phyloP scores from a whole-genome alignment of 2,888 invertebrate genomes.

The Lepidocyrtoides sp. region DNA sequence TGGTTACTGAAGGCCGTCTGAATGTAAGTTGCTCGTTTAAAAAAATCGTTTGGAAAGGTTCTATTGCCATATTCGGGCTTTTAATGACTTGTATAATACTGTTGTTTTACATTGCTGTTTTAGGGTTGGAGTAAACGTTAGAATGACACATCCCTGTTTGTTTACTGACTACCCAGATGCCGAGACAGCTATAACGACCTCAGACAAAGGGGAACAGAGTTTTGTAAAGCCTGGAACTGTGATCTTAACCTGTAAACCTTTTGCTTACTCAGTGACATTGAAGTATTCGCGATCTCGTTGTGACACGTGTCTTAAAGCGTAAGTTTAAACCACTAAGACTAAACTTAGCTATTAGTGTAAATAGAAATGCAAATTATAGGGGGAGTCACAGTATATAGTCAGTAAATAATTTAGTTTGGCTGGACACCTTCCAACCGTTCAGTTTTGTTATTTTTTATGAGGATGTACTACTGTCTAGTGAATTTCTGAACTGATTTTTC shows the following conservation, averaged over 20 bases:
- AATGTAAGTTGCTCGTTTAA: too few species aligned
- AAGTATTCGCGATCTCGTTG: conserved; percentile 91
- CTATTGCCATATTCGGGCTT: too few species aligned
- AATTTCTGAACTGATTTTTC: too few species aligned
- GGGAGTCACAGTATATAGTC: background rate
- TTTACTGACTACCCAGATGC: conserved; percentile 67
- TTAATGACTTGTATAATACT: too few species aligned
- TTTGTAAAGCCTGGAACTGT: conserved; percentile 89
- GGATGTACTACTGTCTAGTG: too few species aligned
- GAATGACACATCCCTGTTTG: conserved; percentile 65
- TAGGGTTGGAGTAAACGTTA: conserved; percentile 48
- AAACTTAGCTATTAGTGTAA: too few species aligned
- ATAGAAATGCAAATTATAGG: too few species aligned
- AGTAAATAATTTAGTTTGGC: background rate
- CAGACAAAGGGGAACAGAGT: conserved; percentile 35
- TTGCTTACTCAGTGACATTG: conserved; percentile 91
- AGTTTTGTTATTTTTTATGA: too few species aligned
- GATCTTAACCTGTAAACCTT: conserved; percentile 92
- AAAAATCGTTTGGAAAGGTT: too few species aligned
- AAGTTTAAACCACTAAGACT: conserved; percentile 86
- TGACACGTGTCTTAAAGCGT: conserved; percentile 93
- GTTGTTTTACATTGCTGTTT: too few species aligned
- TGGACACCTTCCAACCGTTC: background rate
- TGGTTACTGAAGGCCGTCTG: too few species aligned
- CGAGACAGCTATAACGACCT: conserved; percentile 24